These are phyloP conservation scores for Chymomyza amoena DNA, from an alignment of 2,888 invertebrate species.

Conservation along the genomic window DNA sequence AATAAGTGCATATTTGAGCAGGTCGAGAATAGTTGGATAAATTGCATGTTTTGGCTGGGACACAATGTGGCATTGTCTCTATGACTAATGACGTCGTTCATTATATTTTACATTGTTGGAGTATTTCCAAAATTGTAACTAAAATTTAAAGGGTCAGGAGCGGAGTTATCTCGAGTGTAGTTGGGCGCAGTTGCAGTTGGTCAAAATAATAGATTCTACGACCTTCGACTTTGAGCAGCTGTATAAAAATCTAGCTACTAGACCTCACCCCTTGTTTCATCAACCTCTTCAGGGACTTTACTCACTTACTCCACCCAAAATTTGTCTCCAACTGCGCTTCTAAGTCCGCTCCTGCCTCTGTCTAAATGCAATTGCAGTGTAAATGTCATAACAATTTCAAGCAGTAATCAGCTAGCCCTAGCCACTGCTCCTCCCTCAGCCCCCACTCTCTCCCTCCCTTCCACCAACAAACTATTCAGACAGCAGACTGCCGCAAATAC, in stretches of 20 bases:
- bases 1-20: slow-evolving; percentile 52
- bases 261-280: too few relatives aligned
- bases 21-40: slow-evolving; percentile 10
- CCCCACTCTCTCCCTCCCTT: background rate
- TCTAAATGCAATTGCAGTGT: slow-evolving; percentile 49
- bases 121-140: slow-evolving; percentile 60
- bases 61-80: slow-evolving; percentile 62
- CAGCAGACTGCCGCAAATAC: background rate
- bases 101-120: slow-evolving; percentile 75
- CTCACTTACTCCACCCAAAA: too few relatives aligned
- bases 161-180: background rate
- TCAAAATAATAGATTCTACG: too few relatives aligned
- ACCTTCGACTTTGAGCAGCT: too few relatives aligned
- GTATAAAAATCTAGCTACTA: too few relatives aligned
- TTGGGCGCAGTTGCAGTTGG: background rate
- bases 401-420: slow-evolving; percentile 53
- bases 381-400: slow-evolving; percentile 70
- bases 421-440: background rate
- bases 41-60: slow-evolving; percentile 7
- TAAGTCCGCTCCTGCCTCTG: slow-evolving; percentile 42
- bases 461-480: background rate
- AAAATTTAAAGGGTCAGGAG: background rate
- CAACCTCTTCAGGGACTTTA: too few relatives aligned
- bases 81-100: slow-evolving; percentile 78
- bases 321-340: too few relatives aligned